A percentile compares a stretch with the other conserved stretches of the same genome.
Conservation (phyloP, 2,888 invertebrate genomes). For the Tachina grossa region DNA sequence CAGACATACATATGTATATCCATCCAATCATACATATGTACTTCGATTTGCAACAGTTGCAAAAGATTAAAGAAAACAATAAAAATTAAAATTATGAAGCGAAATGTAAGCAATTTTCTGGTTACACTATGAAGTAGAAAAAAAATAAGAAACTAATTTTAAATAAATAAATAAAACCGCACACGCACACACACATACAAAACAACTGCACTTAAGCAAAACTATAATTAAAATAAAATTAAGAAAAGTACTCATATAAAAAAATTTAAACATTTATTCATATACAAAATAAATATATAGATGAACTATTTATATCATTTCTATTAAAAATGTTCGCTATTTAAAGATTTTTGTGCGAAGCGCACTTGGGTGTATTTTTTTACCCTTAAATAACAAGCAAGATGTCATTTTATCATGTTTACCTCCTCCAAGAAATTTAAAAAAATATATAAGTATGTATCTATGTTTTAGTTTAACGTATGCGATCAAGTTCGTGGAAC, state of each 20-base stretch:
- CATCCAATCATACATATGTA: background rate
- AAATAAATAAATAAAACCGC: background rate
- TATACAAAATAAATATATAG: slow-evolving; percentile 25
- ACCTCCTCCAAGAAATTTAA: slow-evolving; percentile 54
- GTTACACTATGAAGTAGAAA: slow-evolving; percentile 16
- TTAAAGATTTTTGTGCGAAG: slow-evolving; percentile 58
- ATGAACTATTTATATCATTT: slow-evolving; percentile 56
- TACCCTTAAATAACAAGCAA: slow-evolving; percentile 46
- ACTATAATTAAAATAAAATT: slow-evolving; percentile 21
- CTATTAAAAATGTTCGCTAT: slow-evolving; percentile 53
- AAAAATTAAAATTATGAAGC: slow-evolving; percentile 29
- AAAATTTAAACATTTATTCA: background rate
- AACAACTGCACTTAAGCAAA: slow-evolving; percentile 22
- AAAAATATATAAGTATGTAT: no score
- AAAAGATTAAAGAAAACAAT: background rate
- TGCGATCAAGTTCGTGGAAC: no score
- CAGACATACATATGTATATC: no score
- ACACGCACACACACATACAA: background rate
- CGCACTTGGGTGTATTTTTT: slow-evolving; percentile 28
- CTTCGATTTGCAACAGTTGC: slow-evolving; percentile 18
- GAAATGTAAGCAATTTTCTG: slow-evolving; percentile 54
- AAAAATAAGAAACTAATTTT: background rate
- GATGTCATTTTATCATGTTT: slow-evolving; percentile 57
- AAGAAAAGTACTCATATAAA: background rate
- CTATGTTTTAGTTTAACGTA: background rate